These are phyloP conservation scores for Glyphotaelius pellucidus DNA, from an alignment of 2,888 invertebrate genomes.

Conservation along the genomic window DNA sequence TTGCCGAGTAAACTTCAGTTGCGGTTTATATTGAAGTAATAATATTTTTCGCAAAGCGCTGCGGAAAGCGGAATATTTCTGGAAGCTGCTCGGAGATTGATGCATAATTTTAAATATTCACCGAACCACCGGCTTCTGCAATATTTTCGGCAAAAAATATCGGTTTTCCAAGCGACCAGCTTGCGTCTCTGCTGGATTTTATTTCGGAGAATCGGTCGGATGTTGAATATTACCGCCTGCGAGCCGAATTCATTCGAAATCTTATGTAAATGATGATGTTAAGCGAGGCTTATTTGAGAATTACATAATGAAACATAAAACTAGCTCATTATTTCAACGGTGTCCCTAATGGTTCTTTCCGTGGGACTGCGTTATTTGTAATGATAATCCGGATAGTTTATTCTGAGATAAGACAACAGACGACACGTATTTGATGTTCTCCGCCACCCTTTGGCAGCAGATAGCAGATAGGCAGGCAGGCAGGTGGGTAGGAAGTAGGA, in stretches of 20 bases:
- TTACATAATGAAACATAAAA: neutral
- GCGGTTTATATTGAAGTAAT: conserved; percentile 10
- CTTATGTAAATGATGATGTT: conserved; percentile 2
- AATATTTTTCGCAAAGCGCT: conserved; percentile 24
- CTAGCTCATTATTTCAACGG: neutral
- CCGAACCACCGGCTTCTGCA: conserved; percentile 51
- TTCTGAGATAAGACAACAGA: neutral
- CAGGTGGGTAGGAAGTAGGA: neutral
- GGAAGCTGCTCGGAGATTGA: conserved; percentile 47
- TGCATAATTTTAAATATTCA: conserved; percentile 64
- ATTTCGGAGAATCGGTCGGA: conserved; percentile 17
- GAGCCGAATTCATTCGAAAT: neutral
- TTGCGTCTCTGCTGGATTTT: conserved; percentile 31
- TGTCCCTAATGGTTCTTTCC: neutral
- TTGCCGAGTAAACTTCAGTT: neutral
- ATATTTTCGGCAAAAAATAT: conserved; percentile 45
- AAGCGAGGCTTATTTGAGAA: neutral
- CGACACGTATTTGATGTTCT: neutral
- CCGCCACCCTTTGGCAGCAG: neutral
- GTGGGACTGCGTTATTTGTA: neutral
- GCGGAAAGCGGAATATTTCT: conserved; percentile 31
- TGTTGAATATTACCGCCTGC: conserved; percentile 15
- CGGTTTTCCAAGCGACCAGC: conserved; percentile 41
- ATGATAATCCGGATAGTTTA: conserved; percentile 2
- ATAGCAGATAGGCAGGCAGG: neutral